These are phyloP conservation scores for Penaeus chinensis DNA, from an alignment of 1,140 invertebrate species.

Conservation along the genomic window DNA sequence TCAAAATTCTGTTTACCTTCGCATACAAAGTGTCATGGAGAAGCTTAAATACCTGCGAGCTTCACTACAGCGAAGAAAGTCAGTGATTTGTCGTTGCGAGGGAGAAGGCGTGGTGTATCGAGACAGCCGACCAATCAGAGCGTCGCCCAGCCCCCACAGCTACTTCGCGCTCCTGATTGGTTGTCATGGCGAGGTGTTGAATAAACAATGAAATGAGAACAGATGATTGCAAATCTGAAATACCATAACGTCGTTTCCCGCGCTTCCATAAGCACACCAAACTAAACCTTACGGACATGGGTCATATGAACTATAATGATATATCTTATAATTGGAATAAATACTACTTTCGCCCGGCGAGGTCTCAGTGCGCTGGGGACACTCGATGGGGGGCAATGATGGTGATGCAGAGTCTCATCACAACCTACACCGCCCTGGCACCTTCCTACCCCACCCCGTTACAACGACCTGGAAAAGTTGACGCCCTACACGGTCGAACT, in stretches of 20 bases:
- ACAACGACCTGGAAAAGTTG: too few species aligned
- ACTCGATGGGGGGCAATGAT: constrained; percentile 54
- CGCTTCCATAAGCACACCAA: too few species aligned
- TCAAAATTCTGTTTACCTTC: constrained; percentile 10
- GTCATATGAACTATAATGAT: background rate
- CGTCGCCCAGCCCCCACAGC: constrained; percentile 23
- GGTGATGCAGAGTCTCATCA: constrained; percentile 59
- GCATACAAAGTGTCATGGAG: constrained; percentile 30
- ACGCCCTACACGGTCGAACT: too few species aligned
- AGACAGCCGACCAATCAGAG: constrained; percentile 6
- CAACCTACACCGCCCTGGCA: constrained; percentile 25
- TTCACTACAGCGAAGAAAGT: background rate
- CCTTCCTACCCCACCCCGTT: constrained; percentile 5
- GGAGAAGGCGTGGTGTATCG: constrained; percentile 21
- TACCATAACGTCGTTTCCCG: constrained; percentile 4
- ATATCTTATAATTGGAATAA: too few species aligned
- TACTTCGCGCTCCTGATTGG: constrained; percentile 47
- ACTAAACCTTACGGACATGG: background rate
- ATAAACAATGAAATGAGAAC: constrained; percentile 61
- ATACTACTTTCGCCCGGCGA: background rate
- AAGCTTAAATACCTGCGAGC: constrained; percentile 37
- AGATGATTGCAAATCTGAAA: constrained; percentile 56
- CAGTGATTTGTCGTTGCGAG: constrained; percentile 24
- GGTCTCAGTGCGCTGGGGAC: constrained; percentile 35
- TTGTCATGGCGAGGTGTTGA: constrained; percentile 49